Percentiles rank a stretch among this genome's conserved stretches.
phyloP scores from a whole-genome alignment of 53 echinoderm and acorn worm species.

The Actinopyga echinites region DNA sequence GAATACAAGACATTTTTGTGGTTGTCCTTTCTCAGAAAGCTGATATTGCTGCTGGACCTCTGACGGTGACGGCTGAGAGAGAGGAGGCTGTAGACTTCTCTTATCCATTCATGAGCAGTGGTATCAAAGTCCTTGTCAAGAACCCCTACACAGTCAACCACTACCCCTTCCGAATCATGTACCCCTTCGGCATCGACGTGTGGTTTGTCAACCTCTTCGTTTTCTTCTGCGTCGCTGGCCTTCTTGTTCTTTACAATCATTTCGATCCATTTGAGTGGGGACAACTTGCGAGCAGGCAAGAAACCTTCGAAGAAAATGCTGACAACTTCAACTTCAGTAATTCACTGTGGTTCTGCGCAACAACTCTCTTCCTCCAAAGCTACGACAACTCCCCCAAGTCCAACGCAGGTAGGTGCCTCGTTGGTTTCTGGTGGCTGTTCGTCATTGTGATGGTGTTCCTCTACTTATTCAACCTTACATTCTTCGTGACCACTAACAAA shows the following conservation, averaged over 20 bases:
- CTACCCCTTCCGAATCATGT: slow-evolving; percentile 92
- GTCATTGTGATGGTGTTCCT: slow-evolving; percentile 93
- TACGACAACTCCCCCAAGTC: slow-evolving; percentile 89
- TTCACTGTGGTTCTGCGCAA: slow-evolving; percentile 90
- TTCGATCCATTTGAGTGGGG: slow-evolving; percentile 98
- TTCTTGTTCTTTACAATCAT: slow-evolving; percentile 84
- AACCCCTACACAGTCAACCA: slow-evolving; percentile 75
- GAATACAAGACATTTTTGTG: not conserved
- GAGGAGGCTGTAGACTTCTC: slow-evolving; percentile 85
- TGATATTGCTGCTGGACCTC: slow-evolving; percentile 96
- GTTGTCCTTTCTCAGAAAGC: slow-evolving; percentile 78
- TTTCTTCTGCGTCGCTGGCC: slow-evolving; percentile 74
- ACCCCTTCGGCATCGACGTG: slow-evolving; percentile 93
- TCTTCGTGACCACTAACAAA: slow-evolving; percentile 89
- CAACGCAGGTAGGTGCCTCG: slow-evolving; percentile 83
- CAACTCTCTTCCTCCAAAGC: slow-evolving; percentile 89
- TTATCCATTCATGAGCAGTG: slow-evolving; percentile 94
- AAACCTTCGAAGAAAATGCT: slow-evolving; percentile 86
- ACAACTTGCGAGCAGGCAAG: slow-evolving; percentile 77
- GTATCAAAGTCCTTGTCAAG: slow-evolving; percentile 84
- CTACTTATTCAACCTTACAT: slow-evolving; percentile 87
- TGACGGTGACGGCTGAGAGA: slow-evolving; percentile 85
- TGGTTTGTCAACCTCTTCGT: slow-evolving; percentile 89
- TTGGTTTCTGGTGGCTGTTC: slow-evolving; percentile 98
- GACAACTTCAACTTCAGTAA: slow-evolving; percentile 94